phyloP scores from a whole-genome alignment of 2,797 vertebrate species.

The Epinephelus awoara region DNA sequence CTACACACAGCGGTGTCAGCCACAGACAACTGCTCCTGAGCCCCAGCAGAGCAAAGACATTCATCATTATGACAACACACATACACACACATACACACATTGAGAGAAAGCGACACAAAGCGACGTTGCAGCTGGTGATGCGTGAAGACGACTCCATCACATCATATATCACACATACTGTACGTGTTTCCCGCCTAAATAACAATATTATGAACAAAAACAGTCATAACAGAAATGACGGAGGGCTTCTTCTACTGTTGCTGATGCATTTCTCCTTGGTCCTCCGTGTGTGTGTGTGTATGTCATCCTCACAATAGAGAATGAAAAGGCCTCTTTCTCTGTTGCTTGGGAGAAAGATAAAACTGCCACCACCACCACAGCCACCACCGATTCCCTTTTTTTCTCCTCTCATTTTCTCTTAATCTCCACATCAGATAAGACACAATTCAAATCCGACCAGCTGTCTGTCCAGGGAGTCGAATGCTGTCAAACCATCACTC shows the following conservation, averaged over 20 bases:
- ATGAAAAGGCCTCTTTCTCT: conserved; percentile 33
- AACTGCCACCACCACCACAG: conserved; percentile 16
- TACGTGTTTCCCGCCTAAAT: conserved; percentile 58
- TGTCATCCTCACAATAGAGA: conserved; percentile 20
- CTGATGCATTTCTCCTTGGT: conserved; percentile 25
- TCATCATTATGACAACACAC: conserved; percentile 82
- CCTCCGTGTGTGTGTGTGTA: conserved; percentile 22
- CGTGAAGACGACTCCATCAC: conserved; percentile 76
- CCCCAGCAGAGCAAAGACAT: conserved; percentile 78
- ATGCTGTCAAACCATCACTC: conserved; percentile 63
- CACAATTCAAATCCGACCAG: conserved; percentile 58
- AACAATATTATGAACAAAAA: conserved; percentile 62
- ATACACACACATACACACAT: conserved; percentile 48
- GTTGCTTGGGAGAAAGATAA: conserved; percentile 41
- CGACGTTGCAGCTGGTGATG: conserved; percentile 61
- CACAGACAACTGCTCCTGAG: conserved; percentile 81
- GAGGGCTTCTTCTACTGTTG: conserved; percentile 10
- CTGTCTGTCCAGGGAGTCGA: conserved; percentile 57
- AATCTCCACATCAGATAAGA: conserved; percentile 68
- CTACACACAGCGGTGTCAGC: conserved; percentile 75
- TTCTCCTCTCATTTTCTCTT: conserved; percentile 33
- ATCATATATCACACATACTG: conserved; percentile 62
- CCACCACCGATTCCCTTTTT: neutral
- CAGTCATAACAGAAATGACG: conserved; percentile 38
- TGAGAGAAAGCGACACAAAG: conserved; percentile 53